Evolutionary conservation across 2,888 invertebrate genomes (phyloP).

Genomic region (Yponomeuta sedellus): DNA sequence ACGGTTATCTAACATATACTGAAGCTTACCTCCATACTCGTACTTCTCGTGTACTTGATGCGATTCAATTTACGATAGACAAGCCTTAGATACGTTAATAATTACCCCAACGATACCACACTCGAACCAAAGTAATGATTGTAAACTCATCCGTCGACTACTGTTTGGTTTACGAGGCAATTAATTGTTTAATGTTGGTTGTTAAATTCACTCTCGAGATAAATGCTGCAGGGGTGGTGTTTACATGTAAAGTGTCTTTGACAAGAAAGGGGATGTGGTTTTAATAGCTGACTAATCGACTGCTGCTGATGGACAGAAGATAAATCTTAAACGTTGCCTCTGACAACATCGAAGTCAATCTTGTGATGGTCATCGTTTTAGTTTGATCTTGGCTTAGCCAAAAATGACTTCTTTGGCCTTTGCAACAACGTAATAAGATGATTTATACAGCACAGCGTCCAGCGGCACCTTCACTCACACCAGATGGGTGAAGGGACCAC

Average conservation of each 20-base stretch:
- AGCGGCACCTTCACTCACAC: too few relatives aligned
- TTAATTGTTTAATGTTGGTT: conserved; percentile 63
- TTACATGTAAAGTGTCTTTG: conserved; percentile 27
- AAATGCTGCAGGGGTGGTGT: conserved; percentile 54
- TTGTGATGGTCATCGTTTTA: not conserved
- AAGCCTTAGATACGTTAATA: conserved; percentile 16
- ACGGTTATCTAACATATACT: not conserved
- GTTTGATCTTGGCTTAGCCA: too few relatives aligned
- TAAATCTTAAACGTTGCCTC: not conserved
- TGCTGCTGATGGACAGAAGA: not conserved
- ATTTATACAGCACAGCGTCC: too few relatives aligned
- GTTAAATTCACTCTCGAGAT: conserved; percentile 59
- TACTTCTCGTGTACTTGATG: not conserved
- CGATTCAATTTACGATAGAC: not conserved
- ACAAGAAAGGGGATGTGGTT: conserved; percentile 4
- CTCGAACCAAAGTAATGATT: conserved; percentile 39
- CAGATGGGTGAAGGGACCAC: too few relatives aligned
- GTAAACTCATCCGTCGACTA: conserved; percentile 41
- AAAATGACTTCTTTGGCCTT: too few relatives aligned
- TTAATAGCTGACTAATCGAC: conserved; percentile 12
- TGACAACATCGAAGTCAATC: not conserved
- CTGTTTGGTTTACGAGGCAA: conserved; percentile 55
- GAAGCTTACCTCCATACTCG: too few relatives aligned
- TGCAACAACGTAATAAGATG: too few relatives aligned
- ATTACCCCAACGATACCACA: conserved; percentile 32